These are phyloP conservation scores for Rhimphoctona megacephalus DNA, from an alignment of 2,888 invertebrate genomes.

Conservation along the genomic window DNA sequence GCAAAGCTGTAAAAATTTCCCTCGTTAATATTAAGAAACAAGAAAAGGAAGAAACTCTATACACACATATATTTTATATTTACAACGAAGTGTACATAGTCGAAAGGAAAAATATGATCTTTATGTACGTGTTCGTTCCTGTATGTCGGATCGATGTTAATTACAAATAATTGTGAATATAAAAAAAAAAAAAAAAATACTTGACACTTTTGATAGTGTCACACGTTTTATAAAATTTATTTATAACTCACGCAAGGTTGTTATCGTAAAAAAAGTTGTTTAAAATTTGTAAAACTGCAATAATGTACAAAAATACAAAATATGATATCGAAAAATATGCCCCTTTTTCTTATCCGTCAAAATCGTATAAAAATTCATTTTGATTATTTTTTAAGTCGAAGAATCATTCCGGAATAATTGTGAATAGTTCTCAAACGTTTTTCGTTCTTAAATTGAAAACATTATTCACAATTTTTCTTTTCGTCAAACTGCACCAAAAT, in stretches of 20 bases:
- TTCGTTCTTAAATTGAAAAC: neutral
- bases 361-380: slow-evolving; percentile 4
- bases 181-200: slow-evolving; percentile 5
- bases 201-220: slow-evolving; percentile 30
- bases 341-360: neutral
- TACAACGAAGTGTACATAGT: slow-evolving; percentile 55
- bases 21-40: slow-evolving; percentile 41
- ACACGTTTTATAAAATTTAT: slow-evolving; percentile 38
- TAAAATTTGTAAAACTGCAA: slow-evolving; percentile 27
- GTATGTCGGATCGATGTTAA: slow-evolving; percentile 11
- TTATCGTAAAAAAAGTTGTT: slow-evolving; percentile 45
- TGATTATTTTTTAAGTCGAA: neutral
- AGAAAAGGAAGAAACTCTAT: slow-evolving; percentile 39
- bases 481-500: slow-evolving; percentile 63
- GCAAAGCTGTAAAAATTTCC: slow-evolving; percentile 37
- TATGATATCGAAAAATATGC: neutral
- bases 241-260: slow-evolving; percentile 65
- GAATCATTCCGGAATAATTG: neutral
- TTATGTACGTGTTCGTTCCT: slow-evolving; percentile 4
- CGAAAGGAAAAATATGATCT: slow-evolving; percentile 24
- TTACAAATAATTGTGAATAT: slow-evolving; percentile 16
- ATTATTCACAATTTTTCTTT: slow-evolving; percentile 9
- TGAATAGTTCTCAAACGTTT: neutral
- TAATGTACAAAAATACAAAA: slow-evolving; percentile 26
- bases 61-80: slow-evolving; percentile 59